A percentile compares a stretch with the other conserved stretches of the same genome.
phyloP scores from a whole-genome alignment of 2,797 vertebrate species.

The Sebastes itinus region DNA sequence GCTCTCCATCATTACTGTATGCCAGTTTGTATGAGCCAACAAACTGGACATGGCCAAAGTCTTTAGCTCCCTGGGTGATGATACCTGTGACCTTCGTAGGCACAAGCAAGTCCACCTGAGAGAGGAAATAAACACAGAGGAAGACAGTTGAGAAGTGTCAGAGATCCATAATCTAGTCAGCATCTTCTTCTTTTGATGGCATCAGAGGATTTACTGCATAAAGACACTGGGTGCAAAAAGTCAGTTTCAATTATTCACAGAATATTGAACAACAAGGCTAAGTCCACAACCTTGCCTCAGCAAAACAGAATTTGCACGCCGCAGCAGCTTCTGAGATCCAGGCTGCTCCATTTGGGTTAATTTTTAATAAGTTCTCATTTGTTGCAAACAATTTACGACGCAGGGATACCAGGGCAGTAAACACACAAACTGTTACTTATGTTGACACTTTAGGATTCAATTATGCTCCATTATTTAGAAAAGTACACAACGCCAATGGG shows the following conservation, averaged over 20 bases:
- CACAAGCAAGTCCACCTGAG: conserved; percentile 91
- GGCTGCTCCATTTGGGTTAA: conserved; percentile 70
- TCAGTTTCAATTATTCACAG: conserved; percentile 81
- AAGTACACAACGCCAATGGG: background rate
- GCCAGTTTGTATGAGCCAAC: conserved; percentile 98
- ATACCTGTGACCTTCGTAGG: conserved; percentile 96
- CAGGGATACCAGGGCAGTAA: conserved; percentile 26
- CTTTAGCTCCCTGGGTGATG: conserved; percentile 98
- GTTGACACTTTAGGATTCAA: conserved; percentile 44
- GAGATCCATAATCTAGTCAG: conserved; percentile 39
- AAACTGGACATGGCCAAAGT: conserved; percentile 98
- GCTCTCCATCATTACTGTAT: conserved; percentile 93
- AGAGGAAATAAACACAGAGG: conserved; percentile 10
- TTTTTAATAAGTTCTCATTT: conserved; percentile 80
- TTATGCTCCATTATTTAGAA: conserved; percentile 42
- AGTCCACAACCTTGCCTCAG: conserved; percentile 73
- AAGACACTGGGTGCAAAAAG: conserved; percentile 64
- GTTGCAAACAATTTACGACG: conserved; percentile 61
- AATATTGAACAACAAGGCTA: conserved; percentile 75
- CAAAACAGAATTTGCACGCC: conserved; percentile 68
- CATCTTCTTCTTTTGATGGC: conserved; percentile 35
- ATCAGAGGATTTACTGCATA: conserved; percentile 59
- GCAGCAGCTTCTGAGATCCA: conserved; percentile 69
- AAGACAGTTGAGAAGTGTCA: conserved; percentile 13
- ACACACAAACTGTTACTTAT: conserved; percentile 38